phyloP scores from a whole-genome alignment of 2,113 vertebrate species.

The Litocranius walleri region DNA sequence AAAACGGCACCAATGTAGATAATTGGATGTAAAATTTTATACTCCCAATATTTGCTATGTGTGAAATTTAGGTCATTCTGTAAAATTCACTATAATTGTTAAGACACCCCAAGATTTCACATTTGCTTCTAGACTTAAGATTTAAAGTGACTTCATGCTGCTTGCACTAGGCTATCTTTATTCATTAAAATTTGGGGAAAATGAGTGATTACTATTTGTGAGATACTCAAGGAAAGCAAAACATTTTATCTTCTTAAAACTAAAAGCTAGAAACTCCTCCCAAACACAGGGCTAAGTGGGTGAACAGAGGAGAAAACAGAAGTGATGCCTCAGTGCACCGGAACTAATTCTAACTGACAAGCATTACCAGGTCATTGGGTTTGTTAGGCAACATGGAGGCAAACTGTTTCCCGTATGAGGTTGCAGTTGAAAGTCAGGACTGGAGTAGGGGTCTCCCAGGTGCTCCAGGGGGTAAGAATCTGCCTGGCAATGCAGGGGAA shows the following conservation, averaged over 20 bases:
- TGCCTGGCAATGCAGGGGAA: background rate
- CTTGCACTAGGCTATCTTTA: background rate
- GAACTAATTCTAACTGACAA: background rate
- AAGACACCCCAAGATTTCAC: background rate
- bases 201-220: background rate
- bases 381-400: background rate
- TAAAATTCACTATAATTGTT: background rate
- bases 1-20: background rate
- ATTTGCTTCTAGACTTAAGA: background rate
- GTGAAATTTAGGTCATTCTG: background rate
- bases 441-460: background rate
- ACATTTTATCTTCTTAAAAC: background rate
- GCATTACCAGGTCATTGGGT: background rate
- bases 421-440: background rate
- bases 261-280: background rate
- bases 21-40: background rate
- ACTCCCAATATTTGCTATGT: background rate
- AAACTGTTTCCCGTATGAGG: background rate
- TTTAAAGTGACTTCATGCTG: background rate
- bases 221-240: conserved; percentile 18
- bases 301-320: background rate
- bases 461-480: background rate
- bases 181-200: background rate
- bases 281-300: background rate
- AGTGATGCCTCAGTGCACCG: background rate